Evolutionary conservation across 1,140 invertebrate species (phyloP), one percentile per base, ranked within the genome.

Genomic region (Diploscapter pachys): DNA sequence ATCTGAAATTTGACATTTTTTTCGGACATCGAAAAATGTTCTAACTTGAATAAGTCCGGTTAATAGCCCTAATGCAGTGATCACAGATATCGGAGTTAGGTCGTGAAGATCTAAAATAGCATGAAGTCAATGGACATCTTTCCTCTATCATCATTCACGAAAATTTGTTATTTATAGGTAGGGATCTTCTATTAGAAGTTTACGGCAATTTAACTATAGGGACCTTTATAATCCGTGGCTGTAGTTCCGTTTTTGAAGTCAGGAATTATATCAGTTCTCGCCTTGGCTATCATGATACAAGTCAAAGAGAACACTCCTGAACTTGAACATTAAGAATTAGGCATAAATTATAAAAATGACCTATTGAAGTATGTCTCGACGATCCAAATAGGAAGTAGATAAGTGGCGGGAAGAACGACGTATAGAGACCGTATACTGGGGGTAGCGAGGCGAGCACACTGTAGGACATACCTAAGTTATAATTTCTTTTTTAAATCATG

Each of bases 371-470:
- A 73, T 88, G 88, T 48, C 78, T 75, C 8, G 87, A 87, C 2
- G 88, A 87, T 4, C 87, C 88, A 51, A 88, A 85, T 54, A 88
- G 85, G 77, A 86, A 83, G 77, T 88, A 88, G 49, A 87, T 79
- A 4, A 88, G 66, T 3, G 86, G 82, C 49, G 87, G 83, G 71
- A 88, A 88, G 71, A 88, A 86, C 31, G 87, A 87, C 4, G 85
- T 84, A 75, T 88, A 88, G 2, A 88, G 80, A 31, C 88, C 88
- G 72, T 85, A 85, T 13, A 88, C 85, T 3, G 88, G 87, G 4
- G 85, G 82, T 11, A 88, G 79, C 48, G 81, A 82, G 0, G 86
- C 86, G 11, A 88, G 77, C 9, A 82, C 73, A 49, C 86, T 83
- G 79, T 88, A 88, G 0, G 86, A 87, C 86, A 88, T 86, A 3